Conservation (phyloP, 2,888 invertebrate species). For the Ennomos quercinarius region DNA sequence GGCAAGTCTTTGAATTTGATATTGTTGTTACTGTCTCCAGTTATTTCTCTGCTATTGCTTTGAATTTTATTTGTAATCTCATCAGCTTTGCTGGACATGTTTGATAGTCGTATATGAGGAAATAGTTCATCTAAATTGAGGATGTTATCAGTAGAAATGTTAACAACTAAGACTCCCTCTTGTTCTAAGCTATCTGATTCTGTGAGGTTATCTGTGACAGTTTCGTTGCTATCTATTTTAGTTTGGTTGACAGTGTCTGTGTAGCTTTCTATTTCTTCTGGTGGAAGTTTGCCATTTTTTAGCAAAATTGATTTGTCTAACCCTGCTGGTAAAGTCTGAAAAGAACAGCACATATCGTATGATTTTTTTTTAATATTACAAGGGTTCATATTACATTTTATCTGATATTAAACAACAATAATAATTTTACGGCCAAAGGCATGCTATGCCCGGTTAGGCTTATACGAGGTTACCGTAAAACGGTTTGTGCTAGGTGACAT, state of each 20-base stretch:
- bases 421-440: no score
- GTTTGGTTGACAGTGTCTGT: conserved; percentile 55
- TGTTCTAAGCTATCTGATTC: conserved; percentile 81
- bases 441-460: no score
- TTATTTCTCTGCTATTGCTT: conserved; percentile 83
- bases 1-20: conserved; percentile 74
- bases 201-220: conserved; percentile 70
- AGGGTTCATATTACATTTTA: no score
- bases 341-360: conserved; percentile 29
- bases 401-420: no score
- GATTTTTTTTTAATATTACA: no score
- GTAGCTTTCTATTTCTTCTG: conserved; percentile 65
- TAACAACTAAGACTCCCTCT: conserved; percentile 80
- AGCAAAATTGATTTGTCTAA: conserved; percentile 72
- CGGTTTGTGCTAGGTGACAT: no score
- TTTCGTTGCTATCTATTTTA: conserved; percentile 63
- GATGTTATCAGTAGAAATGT: conserved; percentile 77
- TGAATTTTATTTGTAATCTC: conserved; percentile 83
- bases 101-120: conserved; percentile 70
- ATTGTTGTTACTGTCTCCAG: conserved; percentile 78
- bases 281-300: conserved; percentile 75
- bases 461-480: no score
- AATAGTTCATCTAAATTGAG: conserved; percentile 78
- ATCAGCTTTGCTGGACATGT: conserved; percentile 74
- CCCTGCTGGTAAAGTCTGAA: conserved; percentile 72